A percentile compares a stretch with the other conserved stretches of the same genome.
Conservation (phyloP, 1,140 invertebrate species). For the Formica exsecta region DNA sequence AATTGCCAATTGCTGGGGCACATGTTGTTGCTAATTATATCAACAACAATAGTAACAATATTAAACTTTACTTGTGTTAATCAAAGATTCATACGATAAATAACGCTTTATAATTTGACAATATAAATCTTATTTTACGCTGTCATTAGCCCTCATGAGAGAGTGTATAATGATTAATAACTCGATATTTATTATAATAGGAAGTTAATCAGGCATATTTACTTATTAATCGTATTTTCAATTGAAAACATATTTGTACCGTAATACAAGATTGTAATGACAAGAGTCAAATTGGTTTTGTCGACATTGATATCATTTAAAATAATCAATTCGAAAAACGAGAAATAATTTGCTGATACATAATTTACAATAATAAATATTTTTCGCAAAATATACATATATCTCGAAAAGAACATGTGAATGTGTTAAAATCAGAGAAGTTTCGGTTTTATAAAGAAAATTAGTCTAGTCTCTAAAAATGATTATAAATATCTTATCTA, state of each 20-base stretch:
- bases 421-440: background rate
- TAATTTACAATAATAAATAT: background rate
- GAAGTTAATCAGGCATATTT: constrained; percentile 7
- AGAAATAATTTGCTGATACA: background rate
- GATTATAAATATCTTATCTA: background rate
- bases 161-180: constrained; percentile 23
- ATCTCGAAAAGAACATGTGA: background rate
- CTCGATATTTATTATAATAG: constrained; percentile 24
- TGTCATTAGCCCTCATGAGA: background rate
- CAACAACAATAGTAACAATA: constrained; percentile 23
- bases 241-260: background rate
- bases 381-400: background rate
- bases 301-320: constrained; percentile 17
- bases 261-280: no score
- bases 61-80: constrained; percentile 24
- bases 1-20: constrained; percentile 32
- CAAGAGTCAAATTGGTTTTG: background rate
- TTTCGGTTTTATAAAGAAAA: background rate
- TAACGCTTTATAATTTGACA: background rate
- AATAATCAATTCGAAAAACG: background rate
- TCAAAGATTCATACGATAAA: constrained; percentile 22
- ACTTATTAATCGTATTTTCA: constrained; percentile 19
- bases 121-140: constrained; percentile 31
- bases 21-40: constrained; percentile 30
- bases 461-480: background rate